Evolutionary conservation across 2,888 invertebrate genomes (phyloP), one percentile per base, ranked within the genome.

Genomic region (Rhodophaea formosa): DNA sequence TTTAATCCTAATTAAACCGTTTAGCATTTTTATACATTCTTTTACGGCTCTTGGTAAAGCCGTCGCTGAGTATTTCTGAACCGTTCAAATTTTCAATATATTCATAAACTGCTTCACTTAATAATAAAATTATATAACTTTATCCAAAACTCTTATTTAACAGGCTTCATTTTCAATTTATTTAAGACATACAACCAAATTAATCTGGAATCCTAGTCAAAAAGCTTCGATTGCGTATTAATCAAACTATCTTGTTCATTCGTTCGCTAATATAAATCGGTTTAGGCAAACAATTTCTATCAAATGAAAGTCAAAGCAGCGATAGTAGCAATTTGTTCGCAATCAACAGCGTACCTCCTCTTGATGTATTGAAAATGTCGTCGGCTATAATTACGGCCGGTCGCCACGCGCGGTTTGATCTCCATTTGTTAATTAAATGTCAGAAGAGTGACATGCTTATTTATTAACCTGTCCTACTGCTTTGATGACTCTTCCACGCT

Each of bases 1-100:
- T 32, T 44, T 45, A 54, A 54, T 54, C 54, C 54, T 54, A 54
- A 54, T 54, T 44, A 54, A 54, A 54, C 30, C 44, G 54, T 54
- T 54, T 44, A 44, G 45, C 54, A 32, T 54, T 44, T 53, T 53
- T 53, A 51, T 51, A 51, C 51, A 35, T 51, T 51, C 35, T 51
- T 51, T 51, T 51, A 51, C 16, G 17, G 35, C 32, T 35, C 51
- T 16, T 35, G 51, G 12, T 14, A 5, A 16, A 7, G 1, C 10
- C 35, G 16, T 10, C 17, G 10, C 39, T 39, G 39, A 8, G 39
- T 12, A 12, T 10, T 39, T 39, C n/a, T 39, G 39, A 39, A 39
- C 39, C 12, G 39, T 39, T 39, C 39, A 39, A 39, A 39, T 12
- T 39, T 39, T n/a, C 6, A 39, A 39, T 10, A 39, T 12, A 12